These are phyloP conservation scores for Nemurella pictetii DNA, from an alignment of 2,888 invertebrate species.

Conservation along the genomic window DNA sequence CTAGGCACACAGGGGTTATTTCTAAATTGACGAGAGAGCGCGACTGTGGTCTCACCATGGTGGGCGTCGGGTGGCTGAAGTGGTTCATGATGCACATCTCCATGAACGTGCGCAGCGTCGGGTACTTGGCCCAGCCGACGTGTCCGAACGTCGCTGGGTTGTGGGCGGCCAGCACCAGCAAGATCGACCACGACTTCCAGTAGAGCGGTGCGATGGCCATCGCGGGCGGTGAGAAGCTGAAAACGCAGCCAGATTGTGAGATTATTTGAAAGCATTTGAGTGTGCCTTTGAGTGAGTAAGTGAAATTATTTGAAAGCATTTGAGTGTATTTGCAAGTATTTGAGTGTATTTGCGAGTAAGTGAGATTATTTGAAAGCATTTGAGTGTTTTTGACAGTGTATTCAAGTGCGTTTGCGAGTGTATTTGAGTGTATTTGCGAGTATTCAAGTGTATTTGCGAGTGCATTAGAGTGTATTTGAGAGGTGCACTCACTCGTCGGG, in stretches of 20 bases:
- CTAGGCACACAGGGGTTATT: no score
- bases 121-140: conserved; percentile 86
- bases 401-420: no score
- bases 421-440: not conserved
- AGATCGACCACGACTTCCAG: conserved; percentile 92
- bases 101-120: conserved; percentile 86
- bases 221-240: conserved; percentile 77
- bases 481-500: conserved; percentile 73
- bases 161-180: conserved; percentile 87
- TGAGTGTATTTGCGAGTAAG: no score
- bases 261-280: no score
- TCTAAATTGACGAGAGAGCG: no score
- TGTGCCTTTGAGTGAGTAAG: no score
- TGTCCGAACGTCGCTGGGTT: conserved; percentile 88
- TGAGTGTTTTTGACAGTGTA: not conserved
- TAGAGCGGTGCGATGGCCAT: conserved; percentile 89
- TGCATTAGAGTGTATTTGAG: not conserved
- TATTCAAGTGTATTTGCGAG: not conserved
- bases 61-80: conserved; percentile 72
- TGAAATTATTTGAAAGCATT: no score
- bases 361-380: not conserved
- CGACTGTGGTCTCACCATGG: conserved; percentile 53
- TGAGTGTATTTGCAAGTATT: no score
- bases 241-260: conserved; percentile 34
- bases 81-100: conserved; percentile 95